Evolutionary conservation across 2,797 vertebrate genomes (phyloP).

Genomic region (Poecile montanus): DNA sequence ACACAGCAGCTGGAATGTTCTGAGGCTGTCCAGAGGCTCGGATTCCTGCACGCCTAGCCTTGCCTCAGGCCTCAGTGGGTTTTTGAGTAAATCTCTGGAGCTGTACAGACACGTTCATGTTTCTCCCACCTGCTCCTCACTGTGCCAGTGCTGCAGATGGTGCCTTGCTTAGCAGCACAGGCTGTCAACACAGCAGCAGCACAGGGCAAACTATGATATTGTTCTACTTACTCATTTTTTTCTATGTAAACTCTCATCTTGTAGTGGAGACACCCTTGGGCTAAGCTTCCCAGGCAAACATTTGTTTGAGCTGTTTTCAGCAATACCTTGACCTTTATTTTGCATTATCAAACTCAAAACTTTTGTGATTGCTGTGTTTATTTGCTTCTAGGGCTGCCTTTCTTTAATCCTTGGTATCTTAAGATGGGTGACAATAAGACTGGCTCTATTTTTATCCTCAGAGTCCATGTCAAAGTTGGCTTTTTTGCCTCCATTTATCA

Average conservation of each 20-base stretch:
- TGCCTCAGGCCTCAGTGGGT: background rate
- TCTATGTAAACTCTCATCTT: background rate
- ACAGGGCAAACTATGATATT: background rate
- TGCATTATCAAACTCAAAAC: background rate
- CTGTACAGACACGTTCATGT: background rate
- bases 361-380: background rate
- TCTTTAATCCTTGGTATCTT: background rate
- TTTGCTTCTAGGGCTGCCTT: constrained; percentile 2
- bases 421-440: background rate
- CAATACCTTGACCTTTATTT: constrained; percentile 27
- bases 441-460: background rate
- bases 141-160: background rate
- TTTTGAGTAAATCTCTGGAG: background rate
- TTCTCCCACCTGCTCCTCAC: background rate
- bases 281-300: background rate
- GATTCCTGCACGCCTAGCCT: background rate
- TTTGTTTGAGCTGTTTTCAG: constrained; percentile 13
- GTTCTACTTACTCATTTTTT: background rate
- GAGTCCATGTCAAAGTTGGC: background rate
- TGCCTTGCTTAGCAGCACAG: background rate
- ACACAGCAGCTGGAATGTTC: background rate
- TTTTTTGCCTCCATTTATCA: background rate
- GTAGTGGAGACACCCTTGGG: background rate
- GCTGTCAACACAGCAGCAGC: background rate
- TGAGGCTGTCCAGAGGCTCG: background rate